A percentile compares a stretch with the other conserved stretches of the same genome.
phyloP scores from a whole-genome alignment of 2,797 vertebrate species.

The Onychomys torridus region DNA sequence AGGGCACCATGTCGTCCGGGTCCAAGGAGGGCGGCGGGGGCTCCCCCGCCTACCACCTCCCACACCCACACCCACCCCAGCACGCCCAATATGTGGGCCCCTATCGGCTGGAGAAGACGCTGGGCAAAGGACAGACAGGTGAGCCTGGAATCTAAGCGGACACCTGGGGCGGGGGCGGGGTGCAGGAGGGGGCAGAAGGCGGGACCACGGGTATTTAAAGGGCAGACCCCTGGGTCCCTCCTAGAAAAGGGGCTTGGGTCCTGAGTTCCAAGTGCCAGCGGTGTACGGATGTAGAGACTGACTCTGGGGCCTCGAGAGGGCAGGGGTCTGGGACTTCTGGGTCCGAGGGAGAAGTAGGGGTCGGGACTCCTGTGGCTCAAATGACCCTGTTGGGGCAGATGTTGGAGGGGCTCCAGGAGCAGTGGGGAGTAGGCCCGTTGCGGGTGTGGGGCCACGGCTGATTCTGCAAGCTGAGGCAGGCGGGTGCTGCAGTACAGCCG shows the following conservation, averaged over 20 bases:
- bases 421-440: not conserved
- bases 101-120: slow-evolving; percentile 95
- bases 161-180: slow-evolving; percentile 4
- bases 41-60: slow-evolving; percentile 87
- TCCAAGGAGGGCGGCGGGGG: slow-evolving; percentile 79
- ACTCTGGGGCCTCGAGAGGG: not conserved
- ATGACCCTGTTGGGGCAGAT: not conserved
- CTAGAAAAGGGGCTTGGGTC: not conserved
- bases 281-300: not conserved
- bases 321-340: not conserved
- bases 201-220: not conserved
- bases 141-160: slow-evolving; percentile 73
- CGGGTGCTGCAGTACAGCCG: slow-evolving; percentile 65
- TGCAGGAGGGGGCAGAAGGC: slow-evolving; percentile 8
- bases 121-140: slow-evolving; percentile 97
- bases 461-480: not conserved
- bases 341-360: not conserved
- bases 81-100: slow-evolving; percentile 97
- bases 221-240: not conserved
- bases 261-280: not conserved
- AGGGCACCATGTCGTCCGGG: slow-evolving; percentile 80
- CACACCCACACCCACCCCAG: slow-evolving; percentile 86
- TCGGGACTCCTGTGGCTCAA: not conserved
- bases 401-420: not conserved
- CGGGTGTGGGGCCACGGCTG: not conserved